Evolutionary conservation across 2,113 vertebrate genomes (phyloP), one percentile per base, ranked within the genome.

Genomic region (Girardinichthys multiradiatus): DNA sequence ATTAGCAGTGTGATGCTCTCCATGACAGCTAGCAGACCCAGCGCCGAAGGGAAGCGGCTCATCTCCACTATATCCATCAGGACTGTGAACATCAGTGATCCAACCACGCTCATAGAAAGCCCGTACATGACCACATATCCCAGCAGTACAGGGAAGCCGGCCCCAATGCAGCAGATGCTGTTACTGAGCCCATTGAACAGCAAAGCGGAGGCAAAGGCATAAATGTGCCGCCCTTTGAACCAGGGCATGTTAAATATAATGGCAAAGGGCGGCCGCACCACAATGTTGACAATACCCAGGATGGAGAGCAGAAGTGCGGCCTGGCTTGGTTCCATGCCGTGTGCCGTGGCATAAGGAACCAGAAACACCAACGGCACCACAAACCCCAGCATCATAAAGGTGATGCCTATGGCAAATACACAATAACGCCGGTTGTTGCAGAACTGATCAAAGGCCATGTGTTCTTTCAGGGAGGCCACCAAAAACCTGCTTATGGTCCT

Each of bases 11-110:
- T 95, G 87, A 96, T 35, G 3, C 97, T 96, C 81, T 96, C 95
- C 87, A 98, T 93, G 92, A 98, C 64, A 0, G 96, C 94, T 69
- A 97, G 94, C 80, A 99, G 95, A 30, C 97, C 97, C 33, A 98
- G 95, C 14, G 97, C 96, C 0, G 96, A 96, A 17, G 95, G 95
- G 83, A 99, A 99, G 74, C 90, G 94, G 9, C 92, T 94, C 95
- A 97, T 97, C 33, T 97, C 96, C 63, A 99, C 96, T 0, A 91
- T 90, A 8, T 98, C 96, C 97, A 99, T 99, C 79, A 99, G 92
- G 58, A 98, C 97, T 27, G 97, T 97, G 90, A 96, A 98, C 76
- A 91, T 28, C 68, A 98, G 94, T 0, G 96, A 95, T 3, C 97
- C 97, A 0, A 95, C 58, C 28, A 96, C 91, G 0, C 97, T 97